Percentiles rank a stretch among this genome's conserved stretches.
These are phyloP conservation scores for Oreortyx pictus DNA, from an alignment of 2,797 vertebrate species.

Conservation along the genomic window DNA sequence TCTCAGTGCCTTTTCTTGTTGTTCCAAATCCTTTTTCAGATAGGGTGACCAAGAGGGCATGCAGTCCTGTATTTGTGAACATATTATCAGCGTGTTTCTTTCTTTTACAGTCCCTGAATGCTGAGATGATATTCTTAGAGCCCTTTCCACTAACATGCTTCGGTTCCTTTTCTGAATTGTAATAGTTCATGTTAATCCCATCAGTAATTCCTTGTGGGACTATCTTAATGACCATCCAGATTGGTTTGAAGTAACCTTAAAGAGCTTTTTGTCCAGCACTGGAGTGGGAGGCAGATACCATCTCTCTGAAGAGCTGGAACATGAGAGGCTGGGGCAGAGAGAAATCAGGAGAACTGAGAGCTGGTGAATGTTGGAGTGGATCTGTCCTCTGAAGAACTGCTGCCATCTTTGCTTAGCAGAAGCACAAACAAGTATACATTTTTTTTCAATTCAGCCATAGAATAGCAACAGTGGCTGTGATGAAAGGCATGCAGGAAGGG, in stretches of 20 bases:
- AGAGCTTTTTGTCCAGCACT: not conserved
- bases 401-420: not conserved
- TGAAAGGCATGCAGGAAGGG: not conserved
- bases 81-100: not conserved
- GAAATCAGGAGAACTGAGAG: not conserved
- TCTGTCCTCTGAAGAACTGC: not conserved
- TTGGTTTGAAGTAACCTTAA: conserved; percentile 27
- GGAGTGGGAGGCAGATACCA: not conserved
- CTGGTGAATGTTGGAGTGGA: not conserved
- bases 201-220: not conserved
- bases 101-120: not conserved
- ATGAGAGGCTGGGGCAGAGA: not conserved
- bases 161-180: not conserved
- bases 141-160: not conserved
- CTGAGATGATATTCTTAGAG: not conserved
- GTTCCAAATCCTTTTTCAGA: conserved; percentile 5
- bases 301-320: not conserved
- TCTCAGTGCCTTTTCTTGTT: not conserved
- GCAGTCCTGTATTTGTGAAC: not conserved
- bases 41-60: not conserved
- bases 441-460: not conserved
- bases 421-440: not conserved
- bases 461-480: not conserved
- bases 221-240: not conserved
- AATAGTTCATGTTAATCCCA: not conserved